phyloP scores from a whole-genome alignment of 2,888 invertebrate genomes.

The Pharmacophagus antenor region DNA sequence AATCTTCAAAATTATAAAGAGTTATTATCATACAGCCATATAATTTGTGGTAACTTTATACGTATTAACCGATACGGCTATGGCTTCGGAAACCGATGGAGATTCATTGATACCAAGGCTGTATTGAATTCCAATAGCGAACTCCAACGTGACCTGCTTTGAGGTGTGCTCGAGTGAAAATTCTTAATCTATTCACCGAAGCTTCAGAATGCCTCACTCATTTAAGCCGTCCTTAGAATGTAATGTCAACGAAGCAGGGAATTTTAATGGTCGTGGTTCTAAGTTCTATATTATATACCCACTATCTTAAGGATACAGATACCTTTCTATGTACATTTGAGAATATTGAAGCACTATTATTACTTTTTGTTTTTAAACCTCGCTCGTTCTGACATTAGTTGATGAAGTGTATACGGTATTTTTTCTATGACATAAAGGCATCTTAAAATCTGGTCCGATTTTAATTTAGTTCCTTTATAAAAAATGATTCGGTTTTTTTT shows the following conservation, averaged over 20 bases:
- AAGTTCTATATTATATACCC: constrained; percentile 1
- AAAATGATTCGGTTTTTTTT: too few species aligned
- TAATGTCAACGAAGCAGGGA: background rate
- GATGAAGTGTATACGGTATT: too few species aligned
- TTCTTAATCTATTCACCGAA: constrained; percentile 27
- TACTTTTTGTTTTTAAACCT: too few species aligned
- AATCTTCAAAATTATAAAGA: background rate
- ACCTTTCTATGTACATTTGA: too few species aligned
- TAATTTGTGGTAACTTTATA: constrained; percentile 4
- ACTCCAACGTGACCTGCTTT: constrained; percentile 20
- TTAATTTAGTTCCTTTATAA: too few species aligned
- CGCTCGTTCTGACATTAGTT: too few species aligned
- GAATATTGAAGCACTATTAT: too few species aligned
- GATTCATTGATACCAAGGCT: constrained; percentile 18
- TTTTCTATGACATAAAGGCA: too few species aligned
- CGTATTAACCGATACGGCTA: constrained; percentile 1
- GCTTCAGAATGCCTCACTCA: constrained; percentile 7
- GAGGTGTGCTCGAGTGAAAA: constrained; percentile 27
- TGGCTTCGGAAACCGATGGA: constrained; percentile 10
- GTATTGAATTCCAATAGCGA: constrained; percentile 23
- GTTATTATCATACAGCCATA: background rate
- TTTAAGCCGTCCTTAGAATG: constrained; percentile 13
- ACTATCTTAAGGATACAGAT: background rate
- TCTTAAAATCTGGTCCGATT: too few species aligned
- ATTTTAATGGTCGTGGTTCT: constrained; percentile 2